Percentiles rank a stretch among this genome's conserved stretches.
These are phyloP conservation scores for Metopolophium dirhodum DNA, from an alignment of 1,140 invertebrate species.

Conservation along the genomic window DNA sequence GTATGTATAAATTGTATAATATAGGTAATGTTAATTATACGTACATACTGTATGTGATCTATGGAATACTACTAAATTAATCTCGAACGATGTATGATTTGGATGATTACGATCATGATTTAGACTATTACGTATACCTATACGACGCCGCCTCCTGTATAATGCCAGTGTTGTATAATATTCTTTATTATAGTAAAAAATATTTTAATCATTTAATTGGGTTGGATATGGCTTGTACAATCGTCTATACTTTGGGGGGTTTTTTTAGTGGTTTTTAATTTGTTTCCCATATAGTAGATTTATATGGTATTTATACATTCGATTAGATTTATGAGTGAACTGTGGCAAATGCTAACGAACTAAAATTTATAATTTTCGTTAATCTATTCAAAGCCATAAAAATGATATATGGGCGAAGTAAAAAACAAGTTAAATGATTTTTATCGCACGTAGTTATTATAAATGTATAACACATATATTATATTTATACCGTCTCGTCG, in stretches of 20 bases:
- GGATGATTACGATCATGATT: no score
- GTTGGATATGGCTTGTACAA: neutral
- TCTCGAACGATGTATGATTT: neutral
- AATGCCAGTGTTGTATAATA: neutral
- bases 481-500: neutral
- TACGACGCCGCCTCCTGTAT: neutral
- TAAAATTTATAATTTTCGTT: constrained; percentile 44
- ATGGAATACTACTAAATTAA: neutral
- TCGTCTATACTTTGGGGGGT: neutral
- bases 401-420: constrained; percentile 38
- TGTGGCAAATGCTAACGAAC: constrained; percentile 43
- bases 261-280: constrained; percentile 3
- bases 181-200: neutral
- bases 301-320: constrained; percentile 13
- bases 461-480: neutral
- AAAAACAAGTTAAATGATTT: constrained; percentile 53
- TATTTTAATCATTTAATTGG: neutral
- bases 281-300: neutral
- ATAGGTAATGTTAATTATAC: no score
- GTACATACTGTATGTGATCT: neutral
- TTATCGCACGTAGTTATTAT: constrained; percentile 41
- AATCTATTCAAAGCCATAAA: constrained; percentile 53
- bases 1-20: neutral
- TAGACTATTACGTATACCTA: neutral
- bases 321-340: constrained; percentile 42